A percentile compares a stretch with the other conserved stretches of the same genome.
Conservation (phyloP, 2,797 vertebrate genomes). For the Phaenicophaeus curvirostris region DNA sequence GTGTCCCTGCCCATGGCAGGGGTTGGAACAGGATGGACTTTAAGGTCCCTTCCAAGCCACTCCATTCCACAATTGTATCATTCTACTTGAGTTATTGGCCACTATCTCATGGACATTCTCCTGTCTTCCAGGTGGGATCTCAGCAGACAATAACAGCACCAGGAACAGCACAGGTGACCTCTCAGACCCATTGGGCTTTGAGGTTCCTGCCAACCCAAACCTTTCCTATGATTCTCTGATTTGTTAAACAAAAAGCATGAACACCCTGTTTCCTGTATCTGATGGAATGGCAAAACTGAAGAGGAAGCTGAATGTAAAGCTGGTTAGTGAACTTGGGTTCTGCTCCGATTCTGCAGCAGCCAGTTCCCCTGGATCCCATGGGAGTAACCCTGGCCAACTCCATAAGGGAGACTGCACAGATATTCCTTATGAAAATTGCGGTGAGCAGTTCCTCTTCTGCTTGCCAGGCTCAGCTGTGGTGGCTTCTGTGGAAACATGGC, state of each 20-base stretch:
- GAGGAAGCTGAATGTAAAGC: constrained; percentile 40
- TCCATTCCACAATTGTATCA: neutral
- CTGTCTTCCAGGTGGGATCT: no score
- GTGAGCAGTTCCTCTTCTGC: constrained; percentile 25
- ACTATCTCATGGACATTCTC: no score
- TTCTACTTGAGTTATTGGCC: neutral
- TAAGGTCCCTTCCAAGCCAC: no score
- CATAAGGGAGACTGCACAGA: neutral
- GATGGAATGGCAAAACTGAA: constrained; percentile 7
- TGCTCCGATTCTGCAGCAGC: neutral
- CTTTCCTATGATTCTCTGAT: neutral
- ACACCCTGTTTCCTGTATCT: constrained; percentile 13
- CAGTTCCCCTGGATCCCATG: neutral
- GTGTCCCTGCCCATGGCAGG: no score
- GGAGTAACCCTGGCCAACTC: neutral
- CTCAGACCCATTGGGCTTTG: no score
- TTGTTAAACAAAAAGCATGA: constrained; percentile 54
- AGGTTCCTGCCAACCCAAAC: no score
- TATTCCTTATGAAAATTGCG: neutral
- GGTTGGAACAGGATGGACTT: no score
- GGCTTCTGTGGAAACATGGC: neutral
- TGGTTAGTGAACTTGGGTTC: neutral
- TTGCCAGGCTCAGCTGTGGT: neutral
- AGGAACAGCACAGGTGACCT: no score
- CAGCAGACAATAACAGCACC: no score